phyloP scores from a whole-genome alignment of 2,797 vertebrate genomes.

The Buphagus erythrorhynchus region DNA sequence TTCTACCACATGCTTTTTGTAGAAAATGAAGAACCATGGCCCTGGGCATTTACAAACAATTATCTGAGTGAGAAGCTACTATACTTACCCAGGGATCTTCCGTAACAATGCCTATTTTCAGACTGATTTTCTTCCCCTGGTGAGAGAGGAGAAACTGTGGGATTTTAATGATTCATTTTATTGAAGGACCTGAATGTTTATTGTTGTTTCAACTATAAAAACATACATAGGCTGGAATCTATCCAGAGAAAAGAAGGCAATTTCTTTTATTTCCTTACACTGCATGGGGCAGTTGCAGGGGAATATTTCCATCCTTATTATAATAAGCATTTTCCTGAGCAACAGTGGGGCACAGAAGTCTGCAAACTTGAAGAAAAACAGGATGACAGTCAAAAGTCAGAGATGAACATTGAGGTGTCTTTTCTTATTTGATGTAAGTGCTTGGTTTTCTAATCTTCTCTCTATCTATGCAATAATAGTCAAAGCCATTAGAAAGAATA shows the following conservation, averaged over 20 bases:
- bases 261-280: conserved; percentile 35
- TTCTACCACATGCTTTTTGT: background rate
- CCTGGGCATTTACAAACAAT: background rate
- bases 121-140: conserved; percentile 10
- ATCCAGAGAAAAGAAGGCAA: background rate
- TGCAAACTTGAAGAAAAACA: background rate
- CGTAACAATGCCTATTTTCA: conserved; percentile 5
- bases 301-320: conserved; percentile 9
- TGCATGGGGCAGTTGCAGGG: background rate
- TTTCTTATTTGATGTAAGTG: background rate
- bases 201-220: conserved; percentile 57
- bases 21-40: background rate
- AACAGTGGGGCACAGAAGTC: background rate
- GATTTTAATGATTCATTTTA: conserved; percentile 37
- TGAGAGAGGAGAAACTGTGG: background rate
- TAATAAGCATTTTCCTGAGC: background rate
- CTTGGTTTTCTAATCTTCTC: background rate
- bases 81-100: background rate
- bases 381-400: background rate
- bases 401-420: background rate
- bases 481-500: background rate
- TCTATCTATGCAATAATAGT: background rate
- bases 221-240: background rate
- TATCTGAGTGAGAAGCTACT: background rate
- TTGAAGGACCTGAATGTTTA: conserved; percentile 16